Conservation (phyloP, 2,888 invertebrate species). For the Belgica antarctica region DNA sequence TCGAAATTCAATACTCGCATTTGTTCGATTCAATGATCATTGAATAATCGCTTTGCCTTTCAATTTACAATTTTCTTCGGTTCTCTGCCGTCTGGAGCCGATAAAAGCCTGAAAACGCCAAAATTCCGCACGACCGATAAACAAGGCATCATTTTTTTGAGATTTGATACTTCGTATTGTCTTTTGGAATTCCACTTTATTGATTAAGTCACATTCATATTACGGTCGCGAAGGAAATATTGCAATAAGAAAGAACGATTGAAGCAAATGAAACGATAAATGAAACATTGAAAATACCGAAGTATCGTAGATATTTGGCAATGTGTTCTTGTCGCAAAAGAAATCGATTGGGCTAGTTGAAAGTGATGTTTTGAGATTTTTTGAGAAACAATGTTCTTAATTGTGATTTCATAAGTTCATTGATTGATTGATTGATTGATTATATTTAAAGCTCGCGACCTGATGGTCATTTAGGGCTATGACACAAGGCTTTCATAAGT, state of each 20-base stretch:
- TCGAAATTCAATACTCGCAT: conserved; percentile 18
- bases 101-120: not conserved
- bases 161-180: not conserved
- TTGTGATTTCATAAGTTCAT: too few species aligned
- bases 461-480: too few species aligned
- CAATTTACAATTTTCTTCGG: conserved; percentile 40
- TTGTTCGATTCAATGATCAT: conserved; percentile 19
- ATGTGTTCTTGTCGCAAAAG: too few species aligned
- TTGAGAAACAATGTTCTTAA: too few species aligned
- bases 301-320: not conserved
- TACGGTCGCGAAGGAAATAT: too few species aligned
- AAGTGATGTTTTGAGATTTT: too few species aligned
- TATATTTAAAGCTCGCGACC: too few species aligned
- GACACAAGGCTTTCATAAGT: too few species aligned
- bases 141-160: conserved; percentile 16
- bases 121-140: conserved; percentile 7
- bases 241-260: not conserved
- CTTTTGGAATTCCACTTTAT: conserved; percentile 24
- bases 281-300: conserved; percentile 8
- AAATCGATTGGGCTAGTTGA: not conserved
- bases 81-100: not conserved
- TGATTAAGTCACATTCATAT: conserved; percentile 42
- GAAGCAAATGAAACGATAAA: conserved; percentile 13
- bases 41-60: conserved; percentile 36
- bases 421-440: too few species aligned